Conservation (phyloP, 2,888 invertebrate species). For the Drosophila borealis region DNA sequence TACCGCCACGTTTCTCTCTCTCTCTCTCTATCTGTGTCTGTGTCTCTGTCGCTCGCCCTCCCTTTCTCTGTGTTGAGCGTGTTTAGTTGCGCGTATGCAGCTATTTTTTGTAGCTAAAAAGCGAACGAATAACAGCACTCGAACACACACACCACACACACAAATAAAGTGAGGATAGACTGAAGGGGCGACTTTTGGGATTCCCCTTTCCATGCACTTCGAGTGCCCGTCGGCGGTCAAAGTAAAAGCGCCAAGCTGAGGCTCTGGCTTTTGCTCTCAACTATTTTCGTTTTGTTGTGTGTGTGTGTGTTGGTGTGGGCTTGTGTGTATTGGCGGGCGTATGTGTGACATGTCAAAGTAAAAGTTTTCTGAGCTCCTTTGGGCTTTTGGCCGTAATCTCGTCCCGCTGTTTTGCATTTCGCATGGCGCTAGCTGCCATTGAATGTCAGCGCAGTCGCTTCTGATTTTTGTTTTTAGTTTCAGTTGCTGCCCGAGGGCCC, state of each 20-base stretch:
- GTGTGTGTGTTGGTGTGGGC: slow-evolving; percentile 8
- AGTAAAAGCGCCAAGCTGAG: slow-evolving; percentile 56
- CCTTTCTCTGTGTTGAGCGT: slow-evolving; percentile 36
- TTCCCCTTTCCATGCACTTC: slow-evolving; percentile 62
- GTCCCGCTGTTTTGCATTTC: slow-evolving; percentile 73
- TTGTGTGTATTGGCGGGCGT: slow-evolving; percentile 18
- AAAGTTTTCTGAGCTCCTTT: slow-evolving; percentile 70
- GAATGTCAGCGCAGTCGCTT: slow-evolving; percentile 59
- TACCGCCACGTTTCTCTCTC: slow-evolving; percentile 1
- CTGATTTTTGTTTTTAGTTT: slow-evolving; percentile 47
- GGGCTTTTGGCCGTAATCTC: slow-evolving; percentile 71
- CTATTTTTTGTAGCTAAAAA: slow-evolving; percentile 66
- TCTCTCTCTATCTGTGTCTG: neutral
- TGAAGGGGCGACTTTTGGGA: slow-evolving; percentile 34
- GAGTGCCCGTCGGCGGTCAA: slow-evolving; percentile 74
- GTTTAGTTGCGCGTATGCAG: slow-evolving; percentile 72
- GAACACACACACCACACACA: slow-evolving; percentile 7
- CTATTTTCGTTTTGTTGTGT: slow-evolving; percentile 41
- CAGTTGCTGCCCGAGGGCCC: slow-evolving; percentile 43
- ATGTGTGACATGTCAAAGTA: slow-evolving; percentile 71
- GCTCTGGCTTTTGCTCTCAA: slow-evolving; percentile 53
- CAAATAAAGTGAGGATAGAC: slow-evolving; percentile 23
- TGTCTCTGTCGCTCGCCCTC: neutral
- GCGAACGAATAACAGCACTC: slow-evolving; percentile 44
- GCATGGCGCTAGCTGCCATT: slow-evolving; percentile 32